phyloP scores from a whole-genome alignment of 2,888 invertebrate genomes.

The Ethmia dodecea region DNA sequence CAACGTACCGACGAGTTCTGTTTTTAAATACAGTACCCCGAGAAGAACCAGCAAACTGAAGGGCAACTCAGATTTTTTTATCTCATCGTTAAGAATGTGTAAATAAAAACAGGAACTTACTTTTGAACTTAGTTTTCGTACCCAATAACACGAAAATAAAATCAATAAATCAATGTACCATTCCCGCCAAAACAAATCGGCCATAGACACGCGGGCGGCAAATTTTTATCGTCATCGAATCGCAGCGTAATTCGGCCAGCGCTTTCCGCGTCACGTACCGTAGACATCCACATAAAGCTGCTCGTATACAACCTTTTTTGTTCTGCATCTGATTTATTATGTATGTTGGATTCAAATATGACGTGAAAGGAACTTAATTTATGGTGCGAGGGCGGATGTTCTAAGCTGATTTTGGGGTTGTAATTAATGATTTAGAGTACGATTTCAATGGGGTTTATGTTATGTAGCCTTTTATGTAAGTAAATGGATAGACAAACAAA shows the following conservation, averaged over 20 bases:
- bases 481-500: no score
- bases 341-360: slow-evolving; percentile 19
- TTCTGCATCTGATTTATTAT: slow-evolving; percentile 30
- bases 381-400: slow-evolving; percentile 16
- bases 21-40: no score
- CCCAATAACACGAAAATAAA: neutral
- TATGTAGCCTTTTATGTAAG: no score
- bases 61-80: no score
- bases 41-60: no score
- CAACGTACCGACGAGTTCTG: no score
- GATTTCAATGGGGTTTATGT: no score
- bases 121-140: neutral
- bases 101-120: no score
- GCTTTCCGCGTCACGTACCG: slow-evolving; percentile 57
- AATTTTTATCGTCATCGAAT: slow-evolving; percentile 34
- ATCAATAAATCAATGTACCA: slow-evolving; percentile 4
- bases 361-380: slow-evolving; percentile 14
- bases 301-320: slow-evolving; percentile 32
- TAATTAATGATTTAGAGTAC: no score
- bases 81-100: no score
- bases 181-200: slow-evolving; percentile 39
- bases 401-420: no score
- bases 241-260: slow-evolving; percentile 48
- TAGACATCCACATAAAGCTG: slow-evolving; percentile 31
- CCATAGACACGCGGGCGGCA: slow-evolving; percentile 26